Evolutionary conservation across 2,888 invertebrate genomes (phyloP).

Genomic region (Drosophila rellima): DNA sequence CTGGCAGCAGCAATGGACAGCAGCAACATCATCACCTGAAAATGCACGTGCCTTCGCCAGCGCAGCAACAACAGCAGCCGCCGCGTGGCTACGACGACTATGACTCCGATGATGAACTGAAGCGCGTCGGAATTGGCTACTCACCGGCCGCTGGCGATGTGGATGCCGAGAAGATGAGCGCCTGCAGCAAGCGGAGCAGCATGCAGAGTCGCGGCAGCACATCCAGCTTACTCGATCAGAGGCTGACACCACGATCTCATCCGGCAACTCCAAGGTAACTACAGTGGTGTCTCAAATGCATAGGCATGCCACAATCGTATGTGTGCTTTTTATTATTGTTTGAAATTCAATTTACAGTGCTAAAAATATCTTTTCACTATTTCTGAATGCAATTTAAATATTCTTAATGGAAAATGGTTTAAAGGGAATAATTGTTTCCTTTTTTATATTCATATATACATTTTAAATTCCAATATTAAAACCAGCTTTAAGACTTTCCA

Average conservation of each 20-base stretch:
- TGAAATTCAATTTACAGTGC: too few relatives aligned
- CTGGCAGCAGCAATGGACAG: constrained; percentile 72
- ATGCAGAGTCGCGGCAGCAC: constrained; percentile 97
- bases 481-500: too few relatives aligned
- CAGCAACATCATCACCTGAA: constrained; percentile 62
- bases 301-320: neutral
- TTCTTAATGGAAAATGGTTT: neutral
- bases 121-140: constrained; percentile 92
- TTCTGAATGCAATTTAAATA: neutral
- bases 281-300: neutral
- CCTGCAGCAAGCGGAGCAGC: constrained; percentile 95
- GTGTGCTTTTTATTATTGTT: too few relatives aligned
- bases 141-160: constrained; percentile 87
- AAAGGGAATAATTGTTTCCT: too few relatives aligned
- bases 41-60: constrained; percentile 56
- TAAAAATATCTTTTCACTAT: neutral
- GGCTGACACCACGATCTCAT: constrained; percentile 95
- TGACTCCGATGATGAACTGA: constrained; percentile 96
- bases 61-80: constrained; percentile 65
- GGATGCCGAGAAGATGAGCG: constrained; percentile 90
- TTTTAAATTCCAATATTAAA: too few relatives aligned
- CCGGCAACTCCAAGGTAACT: constrained; percentile 94
- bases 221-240: constrained; percentile 93
- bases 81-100: constrained; percentile 90
- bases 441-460: too few relatives aligned